These are phyloP conservation scores for Synanthedon myopaeformis DNA, from an alignment of 2,888 invertebrate genomes.

Conservation along the genomic window DNA sequence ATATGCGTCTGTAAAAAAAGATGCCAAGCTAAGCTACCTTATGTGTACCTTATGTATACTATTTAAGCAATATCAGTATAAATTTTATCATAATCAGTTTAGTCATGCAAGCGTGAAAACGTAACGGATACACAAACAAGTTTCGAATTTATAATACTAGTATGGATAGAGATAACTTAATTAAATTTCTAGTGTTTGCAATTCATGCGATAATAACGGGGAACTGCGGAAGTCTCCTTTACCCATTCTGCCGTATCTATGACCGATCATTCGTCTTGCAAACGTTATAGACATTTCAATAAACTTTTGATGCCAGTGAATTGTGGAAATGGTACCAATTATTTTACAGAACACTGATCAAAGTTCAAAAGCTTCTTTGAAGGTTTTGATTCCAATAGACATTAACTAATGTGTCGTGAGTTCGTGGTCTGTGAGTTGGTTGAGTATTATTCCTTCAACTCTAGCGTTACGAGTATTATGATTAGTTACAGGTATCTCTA, in stretches of 20 bases:
- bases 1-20: too few relatives aligned
- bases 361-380: slow-evolving; percentile 3
- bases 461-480: not conserved
- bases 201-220: too few relatives aligned
- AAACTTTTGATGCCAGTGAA: not conserved
- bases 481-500: not conserved
- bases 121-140: too few relatives aligned
- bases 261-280: not conserved
- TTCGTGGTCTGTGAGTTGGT: not conserved
- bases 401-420: not conserved
- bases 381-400: slow-evolving; percentile 1
- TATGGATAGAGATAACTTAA: too few relatives aligned
- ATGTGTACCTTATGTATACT: too few relatives aligned
- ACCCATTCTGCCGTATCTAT: not conserved
- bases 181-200: too few relatives aligned
- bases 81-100: too few relatives aligned
- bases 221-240: too few relatives aligned
- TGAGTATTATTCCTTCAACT: not conserved
- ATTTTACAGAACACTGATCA: slow-evolving; percentile 4
- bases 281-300: slow-evolving; percentile 1
- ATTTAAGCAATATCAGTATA: too few relatives aligned
- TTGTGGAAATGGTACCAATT: not conserved
- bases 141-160: too few relatives aligned
- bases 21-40: too few relatives aligned
- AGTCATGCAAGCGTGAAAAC: too few relatives aligned